Base-by-base conservation (phyloP, 1,140 invertebrate genomes). In the Anastrepha ludens region DNA sequence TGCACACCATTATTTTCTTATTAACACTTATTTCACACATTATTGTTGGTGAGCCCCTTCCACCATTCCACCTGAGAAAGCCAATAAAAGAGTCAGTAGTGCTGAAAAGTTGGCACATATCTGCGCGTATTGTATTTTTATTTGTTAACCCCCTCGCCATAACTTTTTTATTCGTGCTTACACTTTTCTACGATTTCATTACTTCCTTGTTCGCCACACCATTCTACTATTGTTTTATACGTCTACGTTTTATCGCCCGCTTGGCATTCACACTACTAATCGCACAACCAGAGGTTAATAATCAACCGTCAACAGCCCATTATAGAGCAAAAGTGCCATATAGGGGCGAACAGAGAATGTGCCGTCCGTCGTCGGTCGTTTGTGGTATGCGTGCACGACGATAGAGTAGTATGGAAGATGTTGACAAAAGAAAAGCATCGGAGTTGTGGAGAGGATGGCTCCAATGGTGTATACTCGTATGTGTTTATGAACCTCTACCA, bases 281-380 rank as follows among this genome's bases (percentile, higher is more conserved):
- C 74, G 74, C 47, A 55, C 74, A 50, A 81, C 47, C 47, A 81
- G 74, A 81, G 74, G 74, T 81, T 81, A 81, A 81, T 81, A 81
- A 81, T 81, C 74, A 81, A 81, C 44, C 74, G 74, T 81, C 74
- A 81, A 81, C 74, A 55, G 74, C 74, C 74, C 74, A 81, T 81
- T 81, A 81, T 7, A 58, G 50, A 81, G 74, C 74, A 81, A 81
- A 81, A 81, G 74, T 81, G 74, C 74, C 74, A 81, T 81, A 81
- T 81, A 58, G 74, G 74, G 74, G 20, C 74, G 47, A 55, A 74
- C 20, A 47, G n/a, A 7, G 47, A 55, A 29, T 81, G 74, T 29
- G 64, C 11, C 74, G 2, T 50, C 17, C 39, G 67, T 81, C 74
- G 47, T 17, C n/a, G 74, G n/a, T 81, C 47, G 74, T 81, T 81